Percentiles rank a stretch among this genome's conserved stretches.
These are phyloP conservation scores for Lasioglossum vierecki DNA, from an alignment of 2,888 invertebrate species.

Conservation along the genomic window DNA sequence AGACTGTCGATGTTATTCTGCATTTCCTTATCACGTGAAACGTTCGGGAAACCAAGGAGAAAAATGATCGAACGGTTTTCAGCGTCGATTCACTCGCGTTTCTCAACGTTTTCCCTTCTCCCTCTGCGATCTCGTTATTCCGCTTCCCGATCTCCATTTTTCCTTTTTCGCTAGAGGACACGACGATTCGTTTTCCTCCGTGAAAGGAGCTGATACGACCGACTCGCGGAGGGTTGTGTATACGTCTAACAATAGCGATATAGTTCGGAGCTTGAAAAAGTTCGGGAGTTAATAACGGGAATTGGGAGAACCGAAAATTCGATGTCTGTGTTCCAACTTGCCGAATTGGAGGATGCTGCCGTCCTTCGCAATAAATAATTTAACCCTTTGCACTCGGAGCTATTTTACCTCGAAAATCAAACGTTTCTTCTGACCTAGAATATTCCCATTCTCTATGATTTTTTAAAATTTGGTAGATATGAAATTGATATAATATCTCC, in stretches of 20 bases:
- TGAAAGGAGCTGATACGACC: conserved; percentile 24
- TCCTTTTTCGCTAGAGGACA: conserved; percentile 12
- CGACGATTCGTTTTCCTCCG: conserved; percentile 30
- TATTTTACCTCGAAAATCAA: too few species aligned
- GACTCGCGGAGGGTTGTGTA: not conserved
- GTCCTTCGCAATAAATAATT: not conserved
- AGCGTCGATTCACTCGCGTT: conserved; percentile 36
- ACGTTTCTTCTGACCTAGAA: too few species aligned
- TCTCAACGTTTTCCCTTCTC: conserved; percentile 40
- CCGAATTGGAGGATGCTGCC: not conserved
- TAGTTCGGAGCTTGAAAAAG: not conserved
- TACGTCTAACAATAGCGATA: conserved; percentile 19
- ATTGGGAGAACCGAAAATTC: not conserved
- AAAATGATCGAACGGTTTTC: conserved; percentile 64
- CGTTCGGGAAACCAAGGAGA: conserved; percentile 61
- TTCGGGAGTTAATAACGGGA: not conserved
- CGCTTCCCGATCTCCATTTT: not conserved
- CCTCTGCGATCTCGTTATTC: conserved; percentile 14
- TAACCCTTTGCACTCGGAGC: too few species aligned
- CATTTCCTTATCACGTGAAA: conserved; percentile 64
- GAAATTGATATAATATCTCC: too few species aligned
- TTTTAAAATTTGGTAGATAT: too few species aligned
- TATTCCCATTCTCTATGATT: too few species aligned
- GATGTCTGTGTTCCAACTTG: too few species aligned
- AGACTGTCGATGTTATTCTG: conserved; percentile 57